Evolutionary conservation across 2,113 vertebrate species (phyloP), one percentile per base, ranked within the genome.

Genomic region (Saccopteryx bilineata): DNA sequence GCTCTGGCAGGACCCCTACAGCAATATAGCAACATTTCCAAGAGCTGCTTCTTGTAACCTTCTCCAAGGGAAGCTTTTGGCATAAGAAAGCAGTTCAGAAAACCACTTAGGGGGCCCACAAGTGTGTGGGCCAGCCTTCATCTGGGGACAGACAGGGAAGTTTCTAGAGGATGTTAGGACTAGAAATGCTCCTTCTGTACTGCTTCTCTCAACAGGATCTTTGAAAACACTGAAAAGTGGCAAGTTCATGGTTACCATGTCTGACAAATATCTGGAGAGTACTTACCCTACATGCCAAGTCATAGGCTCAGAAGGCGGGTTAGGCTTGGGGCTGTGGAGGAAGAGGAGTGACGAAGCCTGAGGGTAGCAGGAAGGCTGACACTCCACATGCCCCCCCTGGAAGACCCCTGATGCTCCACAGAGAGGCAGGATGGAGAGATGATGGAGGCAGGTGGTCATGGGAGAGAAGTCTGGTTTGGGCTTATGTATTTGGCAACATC

Each of bases 21-120:
- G 24, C 11, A 65, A 1, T 1, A 23, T 3, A 17, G 12, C 2
- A 17, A 3, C 9, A 1, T 0, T 21, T 1, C n/a, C 54, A 50
- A 71, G 48, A 50, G 33, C 48, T 17, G 46, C 31, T 13, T 33
- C 39, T 21, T 0, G 2, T 1, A 7, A 5, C 19, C 80, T 23
- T 48, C 39, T 74, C 18, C 28, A 52, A 3, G 0, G 13, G 23
- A 75, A 60, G 60, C 33, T 9, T 0, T 1, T 2, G 13, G 48
- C 54, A 14, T 19, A 28, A n/a, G 95, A 26, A 39, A 24, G 19
- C n/a, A 2, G 0, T 31, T 65, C 48, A 48, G 78, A n/a, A 94
- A 66, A 72, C 9, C 24, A 63, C 1, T 12, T 2, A 2, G 12
- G 11, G 33, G n/a, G 18, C 15, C 18, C 46, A 11, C 23, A 19